Evolutionary conservation across 1,140 invertebrate species (phyloP), one percentile per base, ranked within the genome.

Genomic region (Chironomus striatipennis): DNA sequence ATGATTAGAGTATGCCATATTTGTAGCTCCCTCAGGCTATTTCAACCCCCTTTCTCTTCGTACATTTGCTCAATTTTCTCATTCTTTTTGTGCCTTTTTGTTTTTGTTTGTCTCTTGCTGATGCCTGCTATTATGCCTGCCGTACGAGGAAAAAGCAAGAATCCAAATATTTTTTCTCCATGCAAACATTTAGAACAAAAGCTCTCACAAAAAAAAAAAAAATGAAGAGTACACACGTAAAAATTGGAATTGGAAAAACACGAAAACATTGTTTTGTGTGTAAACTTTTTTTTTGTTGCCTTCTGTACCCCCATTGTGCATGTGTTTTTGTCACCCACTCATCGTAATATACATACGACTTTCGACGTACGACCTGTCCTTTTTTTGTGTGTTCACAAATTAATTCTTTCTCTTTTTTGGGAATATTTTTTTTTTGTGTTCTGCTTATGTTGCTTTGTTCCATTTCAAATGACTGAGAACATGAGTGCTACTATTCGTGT

Each of bases 181-280:
- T 57, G 5, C 47, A n/a, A n/a, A 15, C 43, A 57, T 12, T 57
- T 10, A 15, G n/a, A 57, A n/a, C 47, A 15, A 57, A 57, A n/a
- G 12, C 8, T 1, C 24, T 34, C 47, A 57, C 47, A 57, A 57
- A n/a, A 57, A 8, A 47, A 47, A 47, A 47, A 47, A n/a, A 34
- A 34, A 34, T 34, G 24, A 34, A n/a, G 47, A n/a, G n/a, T 57
- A 57, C 47, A 57, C 47, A 57, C 47, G 47, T 47, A 47, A 47
- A 47, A 34, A 34, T 34, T 34, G 24, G 24, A 34, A 47, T 57
- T 57, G 8, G 47, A 57, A 57, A 57, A 12, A 57, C 47, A 57
- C 47, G 43, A 47, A 57, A 57, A 57, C 47, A 57, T 57, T 57
- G 47, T 57, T 57, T 57, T 57, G n/a, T 57, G 47, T 57, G 47